Evolutionary conservation across 1,140 invertebrate species (phyloP).

Genomic region (Acromyrmex echinatior): DNA sequence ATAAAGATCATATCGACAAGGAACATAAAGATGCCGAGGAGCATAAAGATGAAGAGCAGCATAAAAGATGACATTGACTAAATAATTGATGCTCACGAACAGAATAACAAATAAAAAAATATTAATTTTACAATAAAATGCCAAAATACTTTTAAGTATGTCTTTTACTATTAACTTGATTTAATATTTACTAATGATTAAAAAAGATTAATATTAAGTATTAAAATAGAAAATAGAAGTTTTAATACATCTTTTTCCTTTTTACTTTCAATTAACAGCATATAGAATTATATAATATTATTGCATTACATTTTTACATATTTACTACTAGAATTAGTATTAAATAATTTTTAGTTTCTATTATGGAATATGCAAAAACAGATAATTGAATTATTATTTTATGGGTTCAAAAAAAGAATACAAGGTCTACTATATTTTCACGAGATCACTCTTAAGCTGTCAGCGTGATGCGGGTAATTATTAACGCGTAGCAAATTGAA

Average conservation of each 20-base stretch:
- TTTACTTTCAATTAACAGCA: neutral
- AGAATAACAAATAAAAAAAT: neutral
- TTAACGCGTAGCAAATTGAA: slow-evolving; percentile 18
- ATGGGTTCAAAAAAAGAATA: neutral
- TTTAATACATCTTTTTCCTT: neutral
- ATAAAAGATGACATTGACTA: slow-evolving; percentile 1
- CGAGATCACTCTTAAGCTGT: slow-evolving; percentile 7
- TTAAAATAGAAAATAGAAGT: neutral
- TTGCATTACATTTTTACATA: neutral
- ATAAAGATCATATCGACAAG: neutral
- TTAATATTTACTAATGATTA: neutral
- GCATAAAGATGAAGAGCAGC: no score
- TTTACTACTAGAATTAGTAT: neutral
- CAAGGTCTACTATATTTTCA: neutral
- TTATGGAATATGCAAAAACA: neutral
- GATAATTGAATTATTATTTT: slow-evolving; percentile 24
- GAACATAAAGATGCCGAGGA: neutral
- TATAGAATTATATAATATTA: neutral
- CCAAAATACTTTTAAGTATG: neutral
- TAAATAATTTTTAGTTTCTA: neutral
- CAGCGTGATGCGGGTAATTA: slow-evolving; percentile 17
- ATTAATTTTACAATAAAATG: slow-evolving; percentile 1
- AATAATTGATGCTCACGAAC: neutral
- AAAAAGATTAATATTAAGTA: neutral
- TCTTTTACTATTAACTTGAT: neutral